Base-by-base conservation (phyloP, 2,888 invertebrate genomes). In the Phengaris alcon region DNA sequence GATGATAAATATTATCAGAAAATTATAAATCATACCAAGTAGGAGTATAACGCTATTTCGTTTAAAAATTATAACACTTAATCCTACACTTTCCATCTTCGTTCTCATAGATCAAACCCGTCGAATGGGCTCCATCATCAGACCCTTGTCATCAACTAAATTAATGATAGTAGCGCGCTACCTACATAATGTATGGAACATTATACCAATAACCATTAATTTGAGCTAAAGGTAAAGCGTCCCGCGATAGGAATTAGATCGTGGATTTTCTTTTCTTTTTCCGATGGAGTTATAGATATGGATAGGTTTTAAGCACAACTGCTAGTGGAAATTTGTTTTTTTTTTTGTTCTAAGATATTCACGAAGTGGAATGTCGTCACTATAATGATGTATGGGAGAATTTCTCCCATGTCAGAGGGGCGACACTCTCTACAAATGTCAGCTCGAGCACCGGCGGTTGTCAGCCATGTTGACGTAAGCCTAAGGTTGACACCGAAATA, bases 131-230 rank as follows among this genome's bases (percentile, higher is more conserved):
- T 22, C 22, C 59, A 59, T 22, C 15, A 59, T 59, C 59, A 22
- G 22, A 59, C 59, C 59, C 59, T 59, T 59, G 59, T 59, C 59
- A 59, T 59, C 22, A 59, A 22, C 59, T 59, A 59, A 59, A 59
- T 9, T 59, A 59, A 59, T 59, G 59, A 59, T 22, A 59, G 22
- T 59, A 22, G 7, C 22, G 9, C 59, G 22, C 59, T 15, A 59
- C 22, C 59, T 59, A 15, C 59, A 59, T 59, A 35, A 35, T 35
- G 35, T 35, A 35, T 35, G 35, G 35, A 3, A 35, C 35, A 35
- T 35, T 35, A 59, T 59, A 59, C 10, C 59, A 59, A 22, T 22
- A 59, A 59, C 59, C 59, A 22, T 22, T 59, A 59, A 59, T 59
- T 59, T 59, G 22, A 59, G 10, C 59, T 59, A 59, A 59, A 7